Evolutionary conservation across 1,140 invertebrate genomes (phyloP).

Genomic region (Pogonus chalceus): DNA sequence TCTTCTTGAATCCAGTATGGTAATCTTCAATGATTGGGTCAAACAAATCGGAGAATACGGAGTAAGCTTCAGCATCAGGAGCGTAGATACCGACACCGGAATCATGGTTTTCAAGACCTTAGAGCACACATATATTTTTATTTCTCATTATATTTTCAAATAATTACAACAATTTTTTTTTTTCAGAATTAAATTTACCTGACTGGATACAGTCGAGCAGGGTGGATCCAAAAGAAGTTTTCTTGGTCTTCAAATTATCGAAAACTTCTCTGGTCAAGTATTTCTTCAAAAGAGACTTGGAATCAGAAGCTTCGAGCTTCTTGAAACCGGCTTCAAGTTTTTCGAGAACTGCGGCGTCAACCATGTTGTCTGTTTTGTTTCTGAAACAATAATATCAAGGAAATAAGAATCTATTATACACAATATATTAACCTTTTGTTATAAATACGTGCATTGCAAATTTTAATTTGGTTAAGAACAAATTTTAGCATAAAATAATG

Average conservation of each 20-base stretch:
- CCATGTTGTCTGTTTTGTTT: constrained; percentile 58
- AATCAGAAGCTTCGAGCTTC: constrained; percentile 47
- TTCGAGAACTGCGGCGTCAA: constrained; percentile 69
- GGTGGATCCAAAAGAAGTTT: constrained; percentile 46
- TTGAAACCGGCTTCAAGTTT: constrained; percentile 56
- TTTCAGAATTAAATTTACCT: constrained; percentile 18
- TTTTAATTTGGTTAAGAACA: no score
- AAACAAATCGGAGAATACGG: constrained; percentile 56
- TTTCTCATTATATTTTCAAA: neutral
- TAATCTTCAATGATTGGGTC: constrained; percentile 71
- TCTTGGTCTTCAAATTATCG: constrained; percentile 50
- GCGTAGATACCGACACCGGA: constrained; percentile 61
- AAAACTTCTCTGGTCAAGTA: constrained; percentile 53
- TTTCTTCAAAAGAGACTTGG: constrained; percentile 62
- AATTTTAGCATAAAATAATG: no score
- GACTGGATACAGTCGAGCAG: constrained; percentile 59
- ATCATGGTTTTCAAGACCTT: constrained; percentile 50
- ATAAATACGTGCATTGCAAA: no score
- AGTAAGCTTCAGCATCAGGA: constrained; percentile 61
- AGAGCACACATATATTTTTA: neutral
- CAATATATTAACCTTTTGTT: no score
- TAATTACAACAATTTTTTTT: neutral
- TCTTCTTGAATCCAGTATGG: constrained; percentile 51
- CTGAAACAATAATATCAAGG: constrained; percentile 32
- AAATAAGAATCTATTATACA: no score